Evolutionary conservation across 2,113 vertebrate genomes (phyloP).

Genomic region (Spizaetus ornatus): DNA sequence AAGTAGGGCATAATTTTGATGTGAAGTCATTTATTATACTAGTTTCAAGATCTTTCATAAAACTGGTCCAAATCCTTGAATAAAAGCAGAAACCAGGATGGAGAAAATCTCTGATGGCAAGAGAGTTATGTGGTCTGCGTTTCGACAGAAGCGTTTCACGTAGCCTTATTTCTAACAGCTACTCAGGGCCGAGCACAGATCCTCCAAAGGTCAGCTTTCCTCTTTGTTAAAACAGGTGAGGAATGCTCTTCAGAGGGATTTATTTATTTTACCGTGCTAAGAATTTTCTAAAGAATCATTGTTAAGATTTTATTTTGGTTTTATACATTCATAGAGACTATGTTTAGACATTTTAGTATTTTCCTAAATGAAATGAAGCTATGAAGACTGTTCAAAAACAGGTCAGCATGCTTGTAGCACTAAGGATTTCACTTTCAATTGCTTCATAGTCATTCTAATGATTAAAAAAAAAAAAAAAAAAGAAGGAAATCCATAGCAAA

Average conservation of each 20-base stretch:
- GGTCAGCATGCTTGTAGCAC: neutral
- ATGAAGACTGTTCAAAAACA: neutral
- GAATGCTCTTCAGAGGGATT: neutral
- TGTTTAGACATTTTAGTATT: neutral
- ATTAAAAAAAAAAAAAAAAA: neutral
- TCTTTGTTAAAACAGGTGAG: conserved; percentile 5
- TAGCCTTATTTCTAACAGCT: neutral
- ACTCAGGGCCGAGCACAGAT: neutral
- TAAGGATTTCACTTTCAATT: neutral
- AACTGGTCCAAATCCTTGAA: neutral
- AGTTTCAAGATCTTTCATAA: neutral
- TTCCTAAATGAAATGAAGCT: neutral
- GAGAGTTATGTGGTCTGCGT: neutral
- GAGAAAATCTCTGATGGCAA: neutral
- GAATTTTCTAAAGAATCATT: neutral
- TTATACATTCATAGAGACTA: neutral
- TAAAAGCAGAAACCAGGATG: neutral
- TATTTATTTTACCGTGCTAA: neutral
- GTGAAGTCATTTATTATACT: neutral
- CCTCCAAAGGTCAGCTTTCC: conserved; percentile 29
- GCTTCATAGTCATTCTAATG: neutral
- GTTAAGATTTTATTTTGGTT: neutral
- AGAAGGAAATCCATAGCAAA: neutral
- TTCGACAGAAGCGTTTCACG: neutral
- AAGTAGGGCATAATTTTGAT: neutral